These are phyloP conservation scores for Drosophila bifasciata DNA, from an alignment of 1,140 invertebrate genomes.

Conservation along the genomic window DNA sequence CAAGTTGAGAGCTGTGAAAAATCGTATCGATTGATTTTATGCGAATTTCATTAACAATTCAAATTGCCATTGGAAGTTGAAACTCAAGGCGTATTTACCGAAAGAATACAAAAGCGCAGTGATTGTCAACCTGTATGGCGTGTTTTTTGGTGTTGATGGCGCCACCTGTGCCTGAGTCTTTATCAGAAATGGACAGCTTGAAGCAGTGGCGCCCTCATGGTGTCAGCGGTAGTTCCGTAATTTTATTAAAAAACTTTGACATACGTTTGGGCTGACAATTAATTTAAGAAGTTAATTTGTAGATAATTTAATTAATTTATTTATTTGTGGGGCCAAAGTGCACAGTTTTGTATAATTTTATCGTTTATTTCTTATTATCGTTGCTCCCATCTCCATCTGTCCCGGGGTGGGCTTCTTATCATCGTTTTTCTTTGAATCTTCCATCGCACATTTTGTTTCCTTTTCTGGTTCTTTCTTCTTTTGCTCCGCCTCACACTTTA, in stretches of 20 bases:
- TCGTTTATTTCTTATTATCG: not conserved
- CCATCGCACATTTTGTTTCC: not conserved
- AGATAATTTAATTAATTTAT: too few relatives aligned
- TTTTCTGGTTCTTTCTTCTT: not conserved
- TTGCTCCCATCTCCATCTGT: not conserved
- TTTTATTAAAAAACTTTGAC: not conserved
- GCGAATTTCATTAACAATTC: conserved; percentile 69
- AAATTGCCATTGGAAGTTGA: conserved; percentile 53
- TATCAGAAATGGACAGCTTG: too few relatives aligned
- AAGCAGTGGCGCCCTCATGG: not conserved
- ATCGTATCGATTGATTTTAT: conserved; percentile 59
- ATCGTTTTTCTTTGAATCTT: not conserved
- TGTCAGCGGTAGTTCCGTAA: too few relatives aligned
- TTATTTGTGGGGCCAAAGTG: too few relatives aligned
- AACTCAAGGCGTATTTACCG: conserved; percentile 28
- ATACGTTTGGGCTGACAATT: not conserved
- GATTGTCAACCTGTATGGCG: not conserved
- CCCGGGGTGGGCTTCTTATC: not conserved
- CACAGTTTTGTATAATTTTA: too few relatives aligned
- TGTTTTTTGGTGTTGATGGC: not conserved
- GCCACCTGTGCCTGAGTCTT: too few relatives aligned
- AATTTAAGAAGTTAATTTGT: too few relatives aligned
- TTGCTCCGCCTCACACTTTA: not conserved
- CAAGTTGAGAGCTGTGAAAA: conserved; percentile 18
- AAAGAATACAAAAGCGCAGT: not conserved